These are phyloP conservation scores for Empidonax alnorum DNA, from an alignment of 2,113 vertebrate species.

Conservation along the genomic window DNA sequence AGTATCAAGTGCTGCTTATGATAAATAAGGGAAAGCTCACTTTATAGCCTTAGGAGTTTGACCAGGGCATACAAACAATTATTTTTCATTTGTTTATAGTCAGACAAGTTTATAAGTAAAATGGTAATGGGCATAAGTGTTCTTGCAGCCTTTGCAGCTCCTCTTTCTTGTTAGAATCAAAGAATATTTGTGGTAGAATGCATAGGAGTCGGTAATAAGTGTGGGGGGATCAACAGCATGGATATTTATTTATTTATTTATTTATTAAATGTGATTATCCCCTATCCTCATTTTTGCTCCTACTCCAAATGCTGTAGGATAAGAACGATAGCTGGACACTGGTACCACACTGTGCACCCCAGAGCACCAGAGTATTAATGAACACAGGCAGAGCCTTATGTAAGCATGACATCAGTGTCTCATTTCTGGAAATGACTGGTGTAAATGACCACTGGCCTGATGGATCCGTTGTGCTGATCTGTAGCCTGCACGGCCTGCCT, in stretches of 20 bases:
- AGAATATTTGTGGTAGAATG: slow-evolving; percentile 27
- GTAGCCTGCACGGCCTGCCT: background rate
- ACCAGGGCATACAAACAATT: background rate
- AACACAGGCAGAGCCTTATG: background rate
- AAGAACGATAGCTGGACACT: background rate
- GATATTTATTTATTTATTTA: background rate
- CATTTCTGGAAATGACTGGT: background rate
- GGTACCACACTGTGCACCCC: background rate
- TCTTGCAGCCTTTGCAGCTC: slow-evolving; percentile 1
- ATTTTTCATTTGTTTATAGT: slow-evolving; percentile 19
- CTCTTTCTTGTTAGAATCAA: slow-evolving; percentile 35
- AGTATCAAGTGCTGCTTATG: background rate
- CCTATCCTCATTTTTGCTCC: background rate
- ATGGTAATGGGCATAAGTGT: background rate
- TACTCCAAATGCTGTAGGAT: background rate
- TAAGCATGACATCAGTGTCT: background rate
- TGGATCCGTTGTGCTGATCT: background rate
- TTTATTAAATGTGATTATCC: background rate
- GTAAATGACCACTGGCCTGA: background rate
- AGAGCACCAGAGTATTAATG: background rate
- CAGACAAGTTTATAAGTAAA: slow-evolving; percentile 29
- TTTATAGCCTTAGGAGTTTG: background rate
- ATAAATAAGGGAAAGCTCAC: background rate
- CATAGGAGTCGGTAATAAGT: background rate
- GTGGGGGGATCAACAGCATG: background rate